Percentiles rank a stretch among this genome's conserved stretches.
phyloP scores from a whole-genome alignment of 2,113 vertebrate species.

The Aepyceros melampus region DNA sequence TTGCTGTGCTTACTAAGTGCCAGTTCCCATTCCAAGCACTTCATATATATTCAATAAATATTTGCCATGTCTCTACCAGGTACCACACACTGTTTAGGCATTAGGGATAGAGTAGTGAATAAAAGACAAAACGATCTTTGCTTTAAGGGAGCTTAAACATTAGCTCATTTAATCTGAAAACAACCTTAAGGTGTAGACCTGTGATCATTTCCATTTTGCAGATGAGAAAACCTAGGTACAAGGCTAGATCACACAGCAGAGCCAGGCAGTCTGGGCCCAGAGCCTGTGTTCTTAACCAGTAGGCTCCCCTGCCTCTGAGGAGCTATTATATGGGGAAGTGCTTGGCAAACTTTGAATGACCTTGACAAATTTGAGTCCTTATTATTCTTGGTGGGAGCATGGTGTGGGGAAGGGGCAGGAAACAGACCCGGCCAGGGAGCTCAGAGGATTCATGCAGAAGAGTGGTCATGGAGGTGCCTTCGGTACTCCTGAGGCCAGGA shows the following conservation, averaged over 20 bases:
- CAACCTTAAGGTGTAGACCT: neutral
- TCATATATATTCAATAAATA: neutral
- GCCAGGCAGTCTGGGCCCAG: neutral
- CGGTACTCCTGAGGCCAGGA: neutral
- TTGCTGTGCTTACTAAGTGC: neutral
- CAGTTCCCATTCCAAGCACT: neutral
- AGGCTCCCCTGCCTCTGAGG: neutral
- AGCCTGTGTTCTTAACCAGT: neutral
- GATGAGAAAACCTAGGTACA: neutral
- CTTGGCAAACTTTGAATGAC: slow-evolving; percentile 17
- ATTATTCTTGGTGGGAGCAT: neutral
- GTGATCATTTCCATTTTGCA: slow-evolving; percentile 1
- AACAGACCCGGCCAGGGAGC: neutral
- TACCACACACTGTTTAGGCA: neutral
- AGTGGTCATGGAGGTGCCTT: neutral
- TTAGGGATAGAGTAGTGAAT: neutral
- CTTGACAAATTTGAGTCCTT: neutral
- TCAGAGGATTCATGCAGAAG: neutral
- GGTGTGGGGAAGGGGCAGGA: neutral
- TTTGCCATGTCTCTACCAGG: neutral
- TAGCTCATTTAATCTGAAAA: slow-evolving; percentile 36
- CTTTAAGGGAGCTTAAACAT: neutral
- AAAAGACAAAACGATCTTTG: neutral
- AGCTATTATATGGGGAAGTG: neutral
- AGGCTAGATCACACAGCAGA: neutral